Conservation (phyloP, 2,797 vertebrate genomes). For the Halcyon badia region DNA sequence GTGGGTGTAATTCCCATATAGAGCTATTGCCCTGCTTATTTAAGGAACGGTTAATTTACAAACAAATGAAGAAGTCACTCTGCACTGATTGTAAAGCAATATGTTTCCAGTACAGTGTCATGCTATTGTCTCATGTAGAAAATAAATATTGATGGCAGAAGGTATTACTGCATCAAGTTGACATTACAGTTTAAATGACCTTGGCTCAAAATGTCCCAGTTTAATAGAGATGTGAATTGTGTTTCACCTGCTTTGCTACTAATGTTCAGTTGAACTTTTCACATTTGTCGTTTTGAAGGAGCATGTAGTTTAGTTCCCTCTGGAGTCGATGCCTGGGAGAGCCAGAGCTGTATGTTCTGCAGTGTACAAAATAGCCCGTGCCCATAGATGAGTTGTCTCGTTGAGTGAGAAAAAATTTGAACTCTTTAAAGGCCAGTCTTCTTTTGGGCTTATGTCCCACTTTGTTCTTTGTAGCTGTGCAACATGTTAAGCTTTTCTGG, state of each 20-base stretch:
- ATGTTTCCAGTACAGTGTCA: slow-evolving; percentile 57
- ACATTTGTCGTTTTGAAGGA: background rate
- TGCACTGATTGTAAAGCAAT: slow-evolving; percentile 56
- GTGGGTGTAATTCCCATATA: slow-evolving; percentile 55
- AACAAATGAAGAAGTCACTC: slow-evolving; percentile 64
- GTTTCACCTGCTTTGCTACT: background rate
- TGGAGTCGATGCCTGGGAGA: background rate
- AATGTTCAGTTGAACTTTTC: background rate
- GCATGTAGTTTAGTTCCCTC: background rate
- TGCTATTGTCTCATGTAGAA: background rate
- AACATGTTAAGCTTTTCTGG: background rate
- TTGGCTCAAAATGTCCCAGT: background rate
- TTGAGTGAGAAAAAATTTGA: background rate
- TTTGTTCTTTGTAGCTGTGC: background rate
- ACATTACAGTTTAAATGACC: background rate
- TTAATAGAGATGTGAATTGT: background rate
- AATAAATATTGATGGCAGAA: slow-evolving; percentile 31
- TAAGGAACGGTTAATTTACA: slow-evolving; percentile 78
- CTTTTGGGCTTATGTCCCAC: background rate
- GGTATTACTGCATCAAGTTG: background rate
- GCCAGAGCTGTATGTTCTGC: background rate
- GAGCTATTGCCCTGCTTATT: slow-evolving; percentile 66
- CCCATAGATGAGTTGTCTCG: background rate
- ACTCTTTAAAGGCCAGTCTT: background rate
- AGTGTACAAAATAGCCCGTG: background rate